Evolutionary conservation across 2,113 vertebrate genomes (phyloP).

Genomic region (Tilapia sparmanii): DNA sequence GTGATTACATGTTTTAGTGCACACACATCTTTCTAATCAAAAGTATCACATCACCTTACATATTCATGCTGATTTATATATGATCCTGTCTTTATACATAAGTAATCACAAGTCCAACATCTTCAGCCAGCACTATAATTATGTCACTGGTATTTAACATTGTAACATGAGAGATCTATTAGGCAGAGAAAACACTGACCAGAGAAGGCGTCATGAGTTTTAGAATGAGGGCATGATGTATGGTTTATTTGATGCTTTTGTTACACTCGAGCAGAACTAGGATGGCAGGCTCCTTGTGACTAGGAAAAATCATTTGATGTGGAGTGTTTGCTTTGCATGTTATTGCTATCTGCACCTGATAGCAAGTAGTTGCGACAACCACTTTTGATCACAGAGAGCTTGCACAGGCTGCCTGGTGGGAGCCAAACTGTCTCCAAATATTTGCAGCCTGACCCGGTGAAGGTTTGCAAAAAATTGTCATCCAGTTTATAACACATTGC

Average conservation of each 20-base stretch:
- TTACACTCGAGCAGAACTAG: background rate
- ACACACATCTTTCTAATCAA: background rate
- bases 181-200: background rate
- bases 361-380: background rate
- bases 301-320: background rate
- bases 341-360: background rate
- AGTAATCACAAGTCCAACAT: background rate
- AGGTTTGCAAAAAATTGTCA: background rate
- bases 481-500: background rate
- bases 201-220: background rate
- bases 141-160: background rate
- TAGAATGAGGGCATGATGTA: rapidly evolving
- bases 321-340: background rate
- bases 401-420: background rate
- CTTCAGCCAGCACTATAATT: background rate
- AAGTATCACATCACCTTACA: background rate
- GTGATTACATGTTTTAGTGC: background rate
- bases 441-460: background rate
- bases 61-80: background rate
- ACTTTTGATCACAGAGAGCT: background rate
- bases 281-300: background rate
- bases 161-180: background rate
- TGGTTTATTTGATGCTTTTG: background rate
- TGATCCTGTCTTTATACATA: background rate
- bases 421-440: background rate